Base-by-base conservation (phyloP, 1,140 invertebrate genomes). In the Cotesia glomerata region DNA sequence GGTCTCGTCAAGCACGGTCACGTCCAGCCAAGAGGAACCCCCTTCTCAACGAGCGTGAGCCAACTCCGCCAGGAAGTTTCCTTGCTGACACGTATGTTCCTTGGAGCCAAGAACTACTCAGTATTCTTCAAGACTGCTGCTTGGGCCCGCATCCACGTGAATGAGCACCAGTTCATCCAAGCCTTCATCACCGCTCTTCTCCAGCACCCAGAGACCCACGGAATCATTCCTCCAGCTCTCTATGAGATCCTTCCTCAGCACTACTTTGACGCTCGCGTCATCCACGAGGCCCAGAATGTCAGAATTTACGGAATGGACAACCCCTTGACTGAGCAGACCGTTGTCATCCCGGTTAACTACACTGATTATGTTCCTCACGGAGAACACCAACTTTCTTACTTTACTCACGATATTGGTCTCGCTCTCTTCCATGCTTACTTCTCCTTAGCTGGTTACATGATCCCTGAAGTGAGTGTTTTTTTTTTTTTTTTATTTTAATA, bases 391-490 rank as follows among this genome's bases (percentile, higher is more conserved):
- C 62, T 95, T 16, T 86, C 88, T 18, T 95, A 95, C 81, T 95
- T 91, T 87, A 91, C 91, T 0, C 91, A 95, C 74, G 94, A 94
- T 82, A 85, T 91, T 67, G 90, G 90, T 71, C 85, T 94, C n/a
- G 93, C 93, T 78, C 80, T 89, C 1, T 91, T 90, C 77, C 93
- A 94, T 82, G 91, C 90, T 77, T 91, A 92, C 76, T 86, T 89
- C 58, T 88, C 91, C 67, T 74, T 93, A 34, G 88, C 83, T 69
- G 80, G 78, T 74, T 91, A 90, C 87, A 87, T 91, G 51, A 61
- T 76, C 13, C 54, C 70, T 4, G 73, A 79, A 16, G 85, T 86
- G 78, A 77, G 69, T 71, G 18, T 26, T 32, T 26, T 36, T n/a
- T 64, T 16, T 26, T 32, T 26, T 36, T n/a, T 64, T 16, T 3